Base-by-base conservation (phyloP, 35 echinoderm and acorn worm genomes). In the Heliocidaris tuberculata region DNA sequence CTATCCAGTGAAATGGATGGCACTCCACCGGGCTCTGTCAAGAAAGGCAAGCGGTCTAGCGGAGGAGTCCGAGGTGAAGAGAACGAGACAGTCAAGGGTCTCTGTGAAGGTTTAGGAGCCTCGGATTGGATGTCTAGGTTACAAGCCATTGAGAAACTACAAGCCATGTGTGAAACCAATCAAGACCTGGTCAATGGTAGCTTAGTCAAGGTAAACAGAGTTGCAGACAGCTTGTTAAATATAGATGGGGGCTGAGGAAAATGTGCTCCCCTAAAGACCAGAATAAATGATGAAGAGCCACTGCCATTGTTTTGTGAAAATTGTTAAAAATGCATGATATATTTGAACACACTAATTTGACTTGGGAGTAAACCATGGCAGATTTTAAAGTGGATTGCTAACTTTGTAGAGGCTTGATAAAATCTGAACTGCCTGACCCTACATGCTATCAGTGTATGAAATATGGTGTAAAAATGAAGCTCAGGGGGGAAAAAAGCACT, bases 71-170 rank as follows among this genome's bases (percentile, higher is more conserved):
- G 97, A 94, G 35, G 85, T 21, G 91, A 93, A 48, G 88, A 88
- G 78, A 92, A 95, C 54, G 98, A 99, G 56, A 88, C 87, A 4
- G 90, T 99, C 93, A 96, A 96, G 31, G 96, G 95, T 52, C 93
- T 99, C 13, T 94, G 96, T 59, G 96, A 97, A 71, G 48, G 31
- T 17, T 86, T 99, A 31, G 95, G 96, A 29, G 95, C 98, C 17
- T 94, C 94, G 7, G 98, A 99, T 85, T 99, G 98, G 98, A 97
- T 85, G 47, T 94, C 71, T 16, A 96, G 97, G 89, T 95, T 97
- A 5, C 85, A 96, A 13, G 98, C 92, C 50, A 97, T 97, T 48
- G 93, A 96, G 59, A 86, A 95, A 85, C 94, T 99, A 56, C 97
- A 97, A 60, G 94, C 94, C 13, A 85, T 97, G 61, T 93, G 94